phyloP scores from a whole-genome alignment of 1,140 invertebrate genomes.

The Diachasmimorpha longicaudata region DNA sequence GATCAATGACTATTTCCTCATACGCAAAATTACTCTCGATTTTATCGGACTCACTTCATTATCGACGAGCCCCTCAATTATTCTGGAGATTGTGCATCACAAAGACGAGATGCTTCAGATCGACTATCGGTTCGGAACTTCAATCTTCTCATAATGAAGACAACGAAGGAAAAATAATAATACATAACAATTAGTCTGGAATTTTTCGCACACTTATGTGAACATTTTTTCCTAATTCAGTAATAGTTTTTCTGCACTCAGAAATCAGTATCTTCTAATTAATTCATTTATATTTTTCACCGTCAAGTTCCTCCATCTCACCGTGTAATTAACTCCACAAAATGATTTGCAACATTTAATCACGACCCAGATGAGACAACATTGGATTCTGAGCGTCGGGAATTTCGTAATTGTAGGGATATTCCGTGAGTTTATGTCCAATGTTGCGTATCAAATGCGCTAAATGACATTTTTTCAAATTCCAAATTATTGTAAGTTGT shows the following conservation, averaged over 20 bases:
- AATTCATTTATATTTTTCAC: background rate
- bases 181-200: too few relatives aligned
- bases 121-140: too few relatives aligned
- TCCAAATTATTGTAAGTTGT: too few relatives aligned
- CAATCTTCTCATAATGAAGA: too few relatives aligned
- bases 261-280: background rate
- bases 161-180: too few relatives aligned
- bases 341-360: conserved; percentile 9
- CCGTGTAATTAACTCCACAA: background rate
- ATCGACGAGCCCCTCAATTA: background rate
- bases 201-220: too few relatives aligned
- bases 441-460: too few relatives aligned
- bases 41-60: background rate
- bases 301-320: background rate
- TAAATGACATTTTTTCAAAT: too few relatives aligned
- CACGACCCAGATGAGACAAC: background rate
- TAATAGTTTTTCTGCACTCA: too few relatives aligned
- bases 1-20: background rate
- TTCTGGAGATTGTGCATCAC: background rate
- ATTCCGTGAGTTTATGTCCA: too few relatives aligned
- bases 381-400: background rate
- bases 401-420: background rate
- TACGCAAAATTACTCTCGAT: background rate
- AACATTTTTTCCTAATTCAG: too few relatives aligned
- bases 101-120: background rate